Base-by-base conservation (phyloP, 1,140 invertebrate species). In the Monomorium pharaonis region DNA sequence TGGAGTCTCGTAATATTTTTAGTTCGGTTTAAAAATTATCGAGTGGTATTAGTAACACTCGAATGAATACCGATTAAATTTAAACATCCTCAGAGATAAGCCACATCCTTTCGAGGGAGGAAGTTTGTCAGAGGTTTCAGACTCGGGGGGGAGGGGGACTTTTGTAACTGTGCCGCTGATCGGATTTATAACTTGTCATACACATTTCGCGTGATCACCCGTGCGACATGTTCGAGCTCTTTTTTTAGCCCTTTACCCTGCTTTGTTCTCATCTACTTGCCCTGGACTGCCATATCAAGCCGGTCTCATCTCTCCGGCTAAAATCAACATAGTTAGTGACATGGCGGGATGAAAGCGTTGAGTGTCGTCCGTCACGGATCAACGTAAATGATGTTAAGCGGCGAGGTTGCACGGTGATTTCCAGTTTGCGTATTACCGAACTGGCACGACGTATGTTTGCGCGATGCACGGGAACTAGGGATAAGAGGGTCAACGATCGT, bases 281-380 rank as follows among this genome's bases (percentile, higher is more conserved):
- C 44, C 21, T 14, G 65, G 33, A 14, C 27, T 56, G 33, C 37
- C 33, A 33, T 76, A 76, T 84, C 83, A 54, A 44, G 54, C 24
- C 75, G 21, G 60, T 12, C 21, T 83, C 65, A 85, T 90, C 85
- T 89, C 88, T 85, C 78, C 62, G 83, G 87, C 33, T 81, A 87
- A 89, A 89, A 89, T 88, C 89, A 83, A 90, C 89, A 90, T 87
- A 89, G 87, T 90, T 89, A 90, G 69, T 65, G 84, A 83, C 21
- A 85, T 67, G 58, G 72, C 56, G 75, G 47, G 67, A 86, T 58
- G 85, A 67, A 72, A 65, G 83, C 86, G 87, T 47, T 83, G 58
- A 44, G 65, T 30, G 42, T 80, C 49, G 74, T 88, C 58, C 62
- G 65, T 85, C 63, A 54, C 81, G 58, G 65, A 70, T 27, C 56